A percentile compares a stretch with the other conserved stretches of the same genome.
Evolutionary conservation across 2,888 invertebrate species (phyloP).

Genomic region (Melieria omissa): DNA sequence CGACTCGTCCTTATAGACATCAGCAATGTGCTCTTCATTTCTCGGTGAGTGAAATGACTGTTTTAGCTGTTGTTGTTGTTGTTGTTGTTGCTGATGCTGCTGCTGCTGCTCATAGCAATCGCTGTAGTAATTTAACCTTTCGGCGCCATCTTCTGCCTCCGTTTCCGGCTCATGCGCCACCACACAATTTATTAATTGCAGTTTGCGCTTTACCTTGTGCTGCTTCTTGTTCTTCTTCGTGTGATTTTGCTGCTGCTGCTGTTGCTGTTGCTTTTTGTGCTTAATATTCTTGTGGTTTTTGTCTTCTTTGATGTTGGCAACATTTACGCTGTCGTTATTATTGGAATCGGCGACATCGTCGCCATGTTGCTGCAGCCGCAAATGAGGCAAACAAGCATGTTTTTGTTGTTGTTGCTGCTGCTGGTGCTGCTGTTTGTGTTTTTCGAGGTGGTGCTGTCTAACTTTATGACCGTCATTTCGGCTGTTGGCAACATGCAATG

Average conservation of each 20-base stretch:
- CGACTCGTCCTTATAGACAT: not conserved
- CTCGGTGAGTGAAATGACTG: slow-evolving; percentile 28
- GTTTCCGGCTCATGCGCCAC: slow-evolving; percentile 7
- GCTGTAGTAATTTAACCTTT: not conserved
- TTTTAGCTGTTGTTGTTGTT: not conserved
- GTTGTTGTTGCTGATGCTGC: too few relatives aligned
- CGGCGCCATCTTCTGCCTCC: slow-evolving; percentile 27
- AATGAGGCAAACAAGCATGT: slow-evolving; percentile 27
- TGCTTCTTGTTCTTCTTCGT: not conserved
- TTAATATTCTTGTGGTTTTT: slow-evolving; percentile 13
- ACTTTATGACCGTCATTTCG: slow-evolving; percentile 2
- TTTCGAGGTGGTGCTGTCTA: not conserved
- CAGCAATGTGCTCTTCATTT: not conserved
- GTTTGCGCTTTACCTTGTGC: not conserved
- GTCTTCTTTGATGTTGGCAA: slow-evolving; percentile 12
- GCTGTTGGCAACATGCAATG: not conserved
- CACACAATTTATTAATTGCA: slow-evolving; percentile 13
- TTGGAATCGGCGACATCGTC: slow-evolving; percentile 23
- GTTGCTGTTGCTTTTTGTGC: slow-evolving; percentile 19
- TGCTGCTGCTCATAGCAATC: not conserved
- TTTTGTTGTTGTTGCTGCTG: slow-evolving; percentile 32
- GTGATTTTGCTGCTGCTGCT: slow-evolving; percentile 19
- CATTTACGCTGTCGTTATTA: slow-evolving; percentile 18
- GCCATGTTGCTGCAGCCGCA: slow-evolving; percentile 22
- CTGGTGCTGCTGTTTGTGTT: not conserved